Conservation (phyloP, 2,888 invertebrate genomes). For the Acronicta psi region DNA sequence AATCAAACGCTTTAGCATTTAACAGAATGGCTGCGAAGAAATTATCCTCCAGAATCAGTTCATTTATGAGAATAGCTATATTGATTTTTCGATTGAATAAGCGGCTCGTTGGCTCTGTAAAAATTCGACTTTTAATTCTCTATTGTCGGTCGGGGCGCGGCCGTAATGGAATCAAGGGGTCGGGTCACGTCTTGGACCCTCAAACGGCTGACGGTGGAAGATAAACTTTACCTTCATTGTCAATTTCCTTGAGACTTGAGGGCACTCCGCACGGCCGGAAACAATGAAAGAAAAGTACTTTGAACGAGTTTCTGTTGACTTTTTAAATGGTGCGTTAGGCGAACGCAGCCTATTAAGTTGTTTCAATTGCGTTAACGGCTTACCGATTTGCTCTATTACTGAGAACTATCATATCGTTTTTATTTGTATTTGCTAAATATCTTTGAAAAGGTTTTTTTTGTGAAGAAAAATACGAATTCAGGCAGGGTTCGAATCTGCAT, state of each 20-base stretch:
- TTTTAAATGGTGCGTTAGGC: slow-evolving; percentile 77
- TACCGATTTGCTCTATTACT: slow-evolving; percentile 47
- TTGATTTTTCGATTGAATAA: slow-evolving; percentile 81
- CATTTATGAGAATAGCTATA: slow-evolving; percentile 64
- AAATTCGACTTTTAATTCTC: slow-evolving; percentile 82
- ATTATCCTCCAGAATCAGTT: slow-evolving; percentile 58
- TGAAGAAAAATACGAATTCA: no score
- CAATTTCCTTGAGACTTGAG: slow-evolving; percentile 84
- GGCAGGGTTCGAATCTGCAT: no score
- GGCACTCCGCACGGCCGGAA: slow-evolving; percentile 77
- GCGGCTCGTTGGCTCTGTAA: slow-evolving; percentile 74
- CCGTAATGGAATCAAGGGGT: slow-evolving; percentile 80
- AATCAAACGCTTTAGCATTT: slow-evolving; percentile 9
- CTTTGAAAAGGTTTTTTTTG: no score
- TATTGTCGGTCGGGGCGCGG: slow-evolving; percentile 71
- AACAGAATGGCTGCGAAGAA: slow-evolving; percentile 30
- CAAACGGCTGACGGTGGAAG: slow-evolving; percentile 84
- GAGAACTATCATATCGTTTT: slow-evolving; percentile 17
- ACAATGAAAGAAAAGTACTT: slow-evolving; percentile 85
- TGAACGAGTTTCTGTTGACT: slow-evolving; percentile 79
- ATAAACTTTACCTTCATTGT: slow-evolving; percentile 88
- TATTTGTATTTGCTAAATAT: no score
- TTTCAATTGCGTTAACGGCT: slow-evolving; percentile 54
- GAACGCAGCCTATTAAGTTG: slow-evolving; percentile 64
- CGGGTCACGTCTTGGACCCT: slow-evolving; percentile 83